Base-by-base conservation (phyloP, 2,113 vertebrate genomes). In the Stomatorhinus ivindoensis region DNA sequence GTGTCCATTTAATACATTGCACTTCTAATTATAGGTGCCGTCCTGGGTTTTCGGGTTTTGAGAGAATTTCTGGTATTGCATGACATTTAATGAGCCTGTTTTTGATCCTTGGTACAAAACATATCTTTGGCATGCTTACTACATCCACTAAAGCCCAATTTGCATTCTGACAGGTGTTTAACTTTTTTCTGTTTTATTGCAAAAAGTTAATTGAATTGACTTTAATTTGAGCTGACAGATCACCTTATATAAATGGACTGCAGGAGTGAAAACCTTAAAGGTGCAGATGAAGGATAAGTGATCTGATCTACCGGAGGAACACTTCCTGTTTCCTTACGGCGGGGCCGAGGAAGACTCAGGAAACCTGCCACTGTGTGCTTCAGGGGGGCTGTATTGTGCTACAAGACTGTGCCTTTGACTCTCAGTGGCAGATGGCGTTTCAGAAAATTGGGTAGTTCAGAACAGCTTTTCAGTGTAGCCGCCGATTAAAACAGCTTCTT, bases 261-360 rank as follows among this genome's bases (percentile, higher is more conserved):
- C 31, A 80, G 80, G 80, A 42, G 80, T 39, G 19, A 47, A 24
- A 83, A 17, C 9, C 80, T 76, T 35, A 76, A 76, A 76, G 19
- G 4, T 19, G 21, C 44, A 46, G 17, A 19, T 53, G 47, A 87
- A 87, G 55, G 21, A 13, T 53, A 87, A 53, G 50, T 87, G 48
- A 53, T 35, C 47, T 48, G 48, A 86, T 86, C 39, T 39, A 87
- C 31, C 46, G 31, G 31, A 35, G 85, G 85, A 87, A 87, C 85
- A 87, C 39, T 87, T 87, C 85, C 85, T 87, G 85, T 87, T 87
- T 87, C 85, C 85, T 87, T 42, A 87, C 39, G 50, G 85, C 31
- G 3, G 85, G 21, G 85, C 17, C 2, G 48, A 53, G 50, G 50
- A 53, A 87, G 85, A 55, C 48, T 87, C 48, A 35, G 85, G 50